Conservation (phyloP, 2,797 vertebrate genomes). For the Sciaenops ocellatus region DNA sequence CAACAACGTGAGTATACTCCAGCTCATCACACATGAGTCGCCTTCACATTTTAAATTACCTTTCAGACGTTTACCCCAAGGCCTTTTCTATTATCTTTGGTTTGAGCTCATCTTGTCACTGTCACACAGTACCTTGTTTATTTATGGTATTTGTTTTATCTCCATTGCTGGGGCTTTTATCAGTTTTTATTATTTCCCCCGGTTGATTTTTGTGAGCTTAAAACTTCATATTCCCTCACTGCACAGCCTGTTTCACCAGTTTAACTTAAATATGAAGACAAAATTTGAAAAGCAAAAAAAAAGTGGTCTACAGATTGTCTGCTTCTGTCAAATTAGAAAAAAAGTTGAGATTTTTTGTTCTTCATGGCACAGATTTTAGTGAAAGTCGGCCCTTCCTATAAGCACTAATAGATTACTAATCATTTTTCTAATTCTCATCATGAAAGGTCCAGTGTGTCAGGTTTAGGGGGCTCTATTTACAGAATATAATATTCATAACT, state of each 20-base stretch:
- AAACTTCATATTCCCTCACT: neutral
- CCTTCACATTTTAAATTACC: conserved; percentile 29
- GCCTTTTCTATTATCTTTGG: conserved; percentile 35
- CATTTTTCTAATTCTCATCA: too few relatives aligned
- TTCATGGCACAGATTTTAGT: too few relatives aligned
- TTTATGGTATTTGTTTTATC: conserved; percentile 45
- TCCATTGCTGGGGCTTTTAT: conserved; percentile 22
- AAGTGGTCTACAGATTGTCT: neutral
- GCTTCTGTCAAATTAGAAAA: neutral
- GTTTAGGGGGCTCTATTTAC: too few relatives aligned
- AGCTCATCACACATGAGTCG: neutral
- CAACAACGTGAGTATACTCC: conserved; percentile 78
- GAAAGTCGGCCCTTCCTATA: too few relatives aligned
- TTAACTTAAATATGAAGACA: neutral
- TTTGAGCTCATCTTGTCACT: conserved; percentile 45
- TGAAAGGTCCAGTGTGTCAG: too few relatives aligned
- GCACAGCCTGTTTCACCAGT: neutral
- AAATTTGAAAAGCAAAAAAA: neutral
- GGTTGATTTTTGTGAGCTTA: conserved; percentile 9
- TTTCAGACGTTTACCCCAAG: conserved; percentile 21
- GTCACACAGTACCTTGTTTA: conserved; percentile 33
- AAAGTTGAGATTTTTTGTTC: too few relatives aligned
- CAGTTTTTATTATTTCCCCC: neutral
- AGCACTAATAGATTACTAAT: too few relatives aligned
- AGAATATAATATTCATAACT: too few relatives aligned